Evolutionary conservation across 2,888 invertebrate genomes (phyloP).

Genomic region (Lepidonotus clava): DNA sequence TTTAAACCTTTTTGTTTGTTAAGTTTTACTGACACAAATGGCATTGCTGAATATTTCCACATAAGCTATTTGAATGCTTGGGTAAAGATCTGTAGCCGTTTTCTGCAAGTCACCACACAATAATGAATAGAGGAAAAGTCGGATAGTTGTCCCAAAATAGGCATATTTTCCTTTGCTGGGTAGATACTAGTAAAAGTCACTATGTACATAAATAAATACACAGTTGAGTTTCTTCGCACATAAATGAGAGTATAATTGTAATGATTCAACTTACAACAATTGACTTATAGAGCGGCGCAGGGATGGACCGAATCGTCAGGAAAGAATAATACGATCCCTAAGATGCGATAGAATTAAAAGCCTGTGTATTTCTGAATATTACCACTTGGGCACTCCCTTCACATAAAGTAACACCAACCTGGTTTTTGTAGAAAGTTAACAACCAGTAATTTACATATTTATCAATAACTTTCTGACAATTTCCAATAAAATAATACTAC

Average conservation of each 20-base stretch:
- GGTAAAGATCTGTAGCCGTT: too few relatives aligned
- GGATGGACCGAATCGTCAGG: not conserved
- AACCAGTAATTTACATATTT: not conserved
- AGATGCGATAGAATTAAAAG: not conserved
- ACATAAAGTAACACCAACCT: not conserved
- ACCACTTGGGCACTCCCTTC: constrained; percentile 42
- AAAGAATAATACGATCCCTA: not conserved
- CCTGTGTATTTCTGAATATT: constrained; percentile 51
- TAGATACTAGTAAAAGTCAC: not conserved
- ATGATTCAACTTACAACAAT: not conserved
- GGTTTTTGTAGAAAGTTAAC: not conserved
- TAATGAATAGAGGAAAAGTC: too few relatives aligned
- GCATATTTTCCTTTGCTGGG: too few relatives aligned
- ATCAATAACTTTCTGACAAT: not conserved
- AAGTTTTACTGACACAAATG: not conserved
- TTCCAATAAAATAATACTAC: too few relatives aligned
- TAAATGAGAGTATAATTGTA: not conserved
- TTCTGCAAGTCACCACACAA: too few relatives aligned
- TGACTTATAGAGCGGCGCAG: not conserved
- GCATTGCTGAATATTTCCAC: not conserved
- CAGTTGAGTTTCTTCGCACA: not conserved
- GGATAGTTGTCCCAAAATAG: too few relatives aligned
- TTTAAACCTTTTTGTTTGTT: not conserved
- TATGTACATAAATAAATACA: constrained; percentile 26
- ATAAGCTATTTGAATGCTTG: not conserved